These are phyloP conservation scores for Drosophila falleni DNA, from an alignment of 2,888 invertebrate species.

Conservation along the genomic window DNA sequence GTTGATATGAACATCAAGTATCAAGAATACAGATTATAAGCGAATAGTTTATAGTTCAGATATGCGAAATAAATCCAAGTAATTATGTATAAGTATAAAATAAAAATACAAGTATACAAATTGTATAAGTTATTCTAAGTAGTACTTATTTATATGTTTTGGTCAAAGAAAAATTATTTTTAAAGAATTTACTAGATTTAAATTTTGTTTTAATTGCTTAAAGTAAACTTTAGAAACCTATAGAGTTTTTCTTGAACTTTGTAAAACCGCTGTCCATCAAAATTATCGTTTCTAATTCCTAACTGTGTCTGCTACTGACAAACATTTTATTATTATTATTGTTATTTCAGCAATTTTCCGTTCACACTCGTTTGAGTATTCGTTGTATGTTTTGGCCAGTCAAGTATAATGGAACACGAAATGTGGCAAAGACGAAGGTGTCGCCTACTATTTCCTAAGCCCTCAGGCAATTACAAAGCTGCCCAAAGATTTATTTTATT, in stretches of 20 bases:
- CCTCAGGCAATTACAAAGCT: conserved; percentile 48
- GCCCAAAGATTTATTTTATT: conserved; percentile 42
- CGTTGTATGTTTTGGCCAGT: conserved; percentile 16
- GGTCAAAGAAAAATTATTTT: too few species aligned
- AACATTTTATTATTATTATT: conserved; percentile 30
- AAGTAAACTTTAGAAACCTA: background rate
- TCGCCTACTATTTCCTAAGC: conserved; percentile 45
- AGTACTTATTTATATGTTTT: too few species aligned
- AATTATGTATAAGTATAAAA: background rate
- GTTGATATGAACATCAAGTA: conserved; percentile 1
- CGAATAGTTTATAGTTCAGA: background rate
- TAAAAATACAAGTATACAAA: too few species aligned
- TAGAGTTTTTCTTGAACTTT: conserved; percentile 6
- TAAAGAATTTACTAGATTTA: background rate
- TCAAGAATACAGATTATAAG: background rate
- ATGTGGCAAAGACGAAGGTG: conserved; percentile 44
- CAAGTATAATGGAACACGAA: conserved; percentile 39
- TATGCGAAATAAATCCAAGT: background rate
- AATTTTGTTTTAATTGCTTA: too few species aligned
- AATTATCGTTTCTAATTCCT: conserved; percentile 28
- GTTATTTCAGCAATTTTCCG: conserved; percentile 10
- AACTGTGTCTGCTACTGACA: conserved; percentile 44
- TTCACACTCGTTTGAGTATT: conserved; percentile 5
- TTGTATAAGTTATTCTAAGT: too few species aligned
- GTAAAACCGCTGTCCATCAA: conserved; percentile 21